phyloP scores from a whole-genome alignment of 1,140 invertebrate species.

The Neelides sp. region DNA sequence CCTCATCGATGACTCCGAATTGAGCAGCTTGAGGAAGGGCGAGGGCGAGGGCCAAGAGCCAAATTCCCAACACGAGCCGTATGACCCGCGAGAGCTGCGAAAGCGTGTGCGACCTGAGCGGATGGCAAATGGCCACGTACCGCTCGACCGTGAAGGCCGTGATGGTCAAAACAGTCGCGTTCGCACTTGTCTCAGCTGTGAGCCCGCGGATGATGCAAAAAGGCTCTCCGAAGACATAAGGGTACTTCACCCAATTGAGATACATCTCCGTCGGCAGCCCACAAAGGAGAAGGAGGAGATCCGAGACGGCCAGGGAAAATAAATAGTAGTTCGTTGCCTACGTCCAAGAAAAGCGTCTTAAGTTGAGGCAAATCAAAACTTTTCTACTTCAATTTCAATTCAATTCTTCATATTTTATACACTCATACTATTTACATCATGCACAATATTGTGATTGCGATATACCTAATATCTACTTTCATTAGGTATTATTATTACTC shows the following conservation, averaged over 20 bases:
- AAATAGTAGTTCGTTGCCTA: constrained; percentile 57
- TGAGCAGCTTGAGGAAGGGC: constrained; percentile 57
- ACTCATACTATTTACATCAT: too few relatives aligned
- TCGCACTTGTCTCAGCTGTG: constrained; percentile 60
- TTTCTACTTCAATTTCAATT: too few relatives aligned
- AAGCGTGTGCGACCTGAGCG: constrained; percentile 19
- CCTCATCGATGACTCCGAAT: constrained; percentile 35
- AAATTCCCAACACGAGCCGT: constrained; percentile 45
- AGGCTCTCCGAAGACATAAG: constrained; percentile 58
- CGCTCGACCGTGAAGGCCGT: constrained; percentile 71
- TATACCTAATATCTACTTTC: too few relatives aligned
- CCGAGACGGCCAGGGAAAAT: constrained; percentile 76
- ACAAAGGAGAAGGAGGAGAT: constrained; percentile 69
- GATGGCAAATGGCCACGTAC: constrained; percentile 32
- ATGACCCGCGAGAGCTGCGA: constrained; percentile 45
- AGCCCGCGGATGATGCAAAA: constrained; percentile 62
- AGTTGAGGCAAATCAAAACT: too few relatives aligned
- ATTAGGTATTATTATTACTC: too few relatives aligned
- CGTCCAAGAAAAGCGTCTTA: too few relatives aligned
- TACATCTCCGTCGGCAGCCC: constrained; percentile 68
- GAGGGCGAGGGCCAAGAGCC: constrained; percentile 46
- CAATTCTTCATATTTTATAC: too few relatives aligned
- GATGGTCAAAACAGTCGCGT: constrained; percentile 83
- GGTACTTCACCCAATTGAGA: constrained; percentile 59
- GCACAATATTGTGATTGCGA: too few relatives aligned